Percentiles rank a stretch among this genome's conserved stretches.
These are phyloP conservation scores for Apolygus lucorum DNA, from an alignment of 1,140 invertebrate genomes.

Conservation along the genomic window DNA sequence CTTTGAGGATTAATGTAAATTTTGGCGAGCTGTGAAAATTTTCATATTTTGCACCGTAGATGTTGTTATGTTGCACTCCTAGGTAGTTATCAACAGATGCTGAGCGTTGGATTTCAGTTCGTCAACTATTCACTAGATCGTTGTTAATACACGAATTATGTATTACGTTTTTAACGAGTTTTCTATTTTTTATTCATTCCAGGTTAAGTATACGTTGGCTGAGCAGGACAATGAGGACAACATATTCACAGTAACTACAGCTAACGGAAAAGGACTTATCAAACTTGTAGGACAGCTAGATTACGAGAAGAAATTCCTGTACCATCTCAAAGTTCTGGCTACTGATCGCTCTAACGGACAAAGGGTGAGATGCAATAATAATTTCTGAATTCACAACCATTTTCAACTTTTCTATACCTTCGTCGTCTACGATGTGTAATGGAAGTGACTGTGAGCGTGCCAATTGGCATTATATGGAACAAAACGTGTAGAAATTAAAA, in stretches of 20 bases:
- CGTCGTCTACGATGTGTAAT: neutral
- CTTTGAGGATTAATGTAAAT: too few relatives aligned
- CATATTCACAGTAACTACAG: conserved; percentile 69
- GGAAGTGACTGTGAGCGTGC: neutral
- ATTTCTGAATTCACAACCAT: neutral
- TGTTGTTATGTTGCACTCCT: too few relatives aligned
- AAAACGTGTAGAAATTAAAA: too few relatives aligned
- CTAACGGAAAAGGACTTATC: conserved; percentile 80
- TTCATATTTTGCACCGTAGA: too few relatives aligned
- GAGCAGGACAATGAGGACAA: conserved; percentile 67
- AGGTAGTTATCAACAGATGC: too few relatives aligned
- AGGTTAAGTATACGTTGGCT: conserved; percentile 50
- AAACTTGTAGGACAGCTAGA: conserved; percentile 66
- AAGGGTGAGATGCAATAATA: conserved; percentile 42
- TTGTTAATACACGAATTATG: too few relatives aligned
- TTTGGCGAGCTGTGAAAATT: too few relatives aligned
- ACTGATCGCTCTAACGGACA: conserved; percentile 75
- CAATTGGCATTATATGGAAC: neutral
- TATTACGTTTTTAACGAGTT: too few relatives aligned
- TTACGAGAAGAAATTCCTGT: conserved; percentile 79
- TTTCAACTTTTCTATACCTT: neutral
- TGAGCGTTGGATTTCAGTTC: too few relatives aligned
- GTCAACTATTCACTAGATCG: too few relatives aligned
- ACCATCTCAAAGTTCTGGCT: conserved; percentile 76
- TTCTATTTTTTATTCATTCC: conserved; percentile 16